phyloP scores from a whole-genome alignment of 2,888 invertebrate species.

The Eutolmus rufibarbis region DNA sequence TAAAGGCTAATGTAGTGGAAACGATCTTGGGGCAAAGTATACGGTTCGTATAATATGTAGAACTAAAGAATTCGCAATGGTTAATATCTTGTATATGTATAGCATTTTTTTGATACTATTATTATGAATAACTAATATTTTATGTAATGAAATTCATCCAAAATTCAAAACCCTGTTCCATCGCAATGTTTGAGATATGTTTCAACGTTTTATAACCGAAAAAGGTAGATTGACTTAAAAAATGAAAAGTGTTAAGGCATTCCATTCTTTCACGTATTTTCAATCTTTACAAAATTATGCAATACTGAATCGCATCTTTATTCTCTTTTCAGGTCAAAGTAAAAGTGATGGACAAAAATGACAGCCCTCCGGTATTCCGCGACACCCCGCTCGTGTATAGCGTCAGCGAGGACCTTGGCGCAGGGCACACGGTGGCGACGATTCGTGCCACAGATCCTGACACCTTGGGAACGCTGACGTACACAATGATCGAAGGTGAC shows the following conservation, averaged over 20 bases:
- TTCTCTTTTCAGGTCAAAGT: constrained; percentile 78
- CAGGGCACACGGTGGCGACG: constrained; percentile 79
- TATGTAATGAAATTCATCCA: neutral
- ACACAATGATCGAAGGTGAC: constrained; percentile 73
- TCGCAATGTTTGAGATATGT: neutral
- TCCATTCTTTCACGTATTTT: neutral
- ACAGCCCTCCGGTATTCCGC: constrained; percentile 90
- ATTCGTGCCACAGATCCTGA: constrained; percentile 86
- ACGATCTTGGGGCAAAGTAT: too few relatives aligned
- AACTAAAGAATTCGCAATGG: too few relatives aligned
- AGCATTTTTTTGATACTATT: too few relatives aligned
- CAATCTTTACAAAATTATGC: neutral
- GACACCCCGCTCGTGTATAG: constrained; percentile 75
- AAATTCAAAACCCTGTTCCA: too few relatives aligned
- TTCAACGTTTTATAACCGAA: neutral
- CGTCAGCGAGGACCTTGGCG: constrained; percentile 85
- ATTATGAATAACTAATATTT: too few relatives aligned
- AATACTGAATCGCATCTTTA: neutral
- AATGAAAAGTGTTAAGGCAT: neutral
- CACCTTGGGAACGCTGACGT: constrained; percentile 78
- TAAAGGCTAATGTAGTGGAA: too few relatives aligned
- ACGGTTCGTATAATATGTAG: too few relatives aligned
- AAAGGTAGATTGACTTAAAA: neutral
- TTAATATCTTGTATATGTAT: too few relatives aligned
- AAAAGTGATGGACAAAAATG: constrained; percentile 88